Base-by-base conservation (phyloP, 2,797 vertebrate species). In the Falco rusticolus region DNA sequence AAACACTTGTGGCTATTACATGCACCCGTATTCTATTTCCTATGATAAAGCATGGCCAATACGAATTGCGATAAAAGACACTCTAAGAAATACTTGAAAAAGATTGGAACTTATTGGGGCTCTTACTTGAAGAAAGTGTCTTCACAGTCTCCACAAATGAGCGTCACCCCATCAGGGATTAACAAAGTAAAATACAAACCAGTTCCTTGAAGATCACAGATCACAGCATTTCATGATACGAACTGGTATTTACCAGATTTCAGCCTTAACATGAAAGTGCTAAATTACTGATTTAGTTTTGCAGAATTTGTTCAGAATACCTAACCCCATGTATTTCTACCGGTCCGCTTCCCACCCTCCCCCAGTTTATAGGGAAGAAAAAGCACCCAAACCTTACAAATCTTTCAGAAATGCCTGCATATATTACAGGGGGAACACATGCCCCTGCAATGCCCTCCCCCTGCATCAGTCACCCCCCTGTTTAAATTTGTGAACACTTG, bases 1-100 rank as follows among this genome's bases (percentile, higher is more conserved):
- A 96, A 95, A 94, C 89, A 92, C 87, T 97, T 60, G 92, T 86
- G 91, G 70, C 79, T 95, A 91, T 96, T 97, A 96, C 93, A 90
- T 76, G 95, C 76, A 91, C 82, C 84, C 72, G 21, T 94, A 89
- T 92, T 93, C 92, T 92, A 97, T 92, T 97, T 96, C 94, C 95
- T 96, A 96, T 51, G 96, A 95, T 96, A 96, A 95, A 97, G 79
- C 66, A 79, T 0, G 8, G 95, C 92, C 92, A 96, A 91, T 68
- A 78, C 19, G 82, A 96, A 76, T 37, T 84, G 92, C 25, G 91
- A 93, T 93, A 93, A 77, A 94, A 92, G 69, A 86, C 51, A 72
- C 54, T 92, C 47, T 88, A 94, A 76, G 84, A 92, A 92, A 90
- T 53, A 81, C 51, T 84, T 76, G 65, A 88, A 82, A 95, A 85